Conservation (phyloP, 1,140 invertebrate species). For the Atta colombica region DNA sequence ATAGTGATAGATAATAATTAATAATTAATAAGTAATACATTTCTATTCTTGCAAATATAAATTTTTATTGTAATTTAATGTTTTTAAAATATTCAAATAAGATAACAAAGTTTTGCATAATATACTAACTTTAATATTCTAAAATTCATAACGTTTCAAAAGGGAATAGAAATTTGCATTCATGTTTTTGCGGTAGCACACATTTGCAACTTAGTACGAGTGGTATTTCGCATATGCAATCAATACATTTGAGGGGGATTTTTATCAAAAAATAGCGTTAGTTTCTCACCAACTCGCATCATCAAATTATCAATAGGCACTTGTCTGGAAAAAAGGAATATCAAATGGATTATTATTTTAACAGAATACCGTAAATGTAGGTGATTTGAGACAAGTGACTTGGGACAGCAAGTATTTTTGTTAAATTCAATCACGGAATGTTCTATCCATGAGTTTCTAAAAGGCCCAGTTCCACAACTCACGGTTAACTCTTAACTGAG, state of each 20-base stretch:
- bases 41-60: constrained; percentile 11
- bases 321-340: constrained; percentile 19
- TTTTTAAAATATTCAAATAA: background rate
- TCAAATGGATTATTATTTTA: background rate
- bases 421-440: no score
- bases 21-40: constrained; percentile 1
- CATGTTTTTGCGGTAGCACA: no score
- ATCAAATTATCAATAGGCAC: constrained; percentile 74
- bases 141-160: background rate
- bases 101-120: background rate
- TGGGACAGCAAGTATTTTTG: no score
- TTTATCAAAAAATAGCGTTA: constrained; percentile 60
- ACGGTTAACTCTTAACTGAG: no score
- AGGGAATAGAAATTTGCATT: background rate
- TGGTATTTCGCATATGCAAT: constrained; percentile 79
- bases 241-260: constrained; percentile 61
- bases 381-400: no score
- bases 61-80: background rate
- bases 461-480: no score
- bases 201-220: constrained; percentile 51
- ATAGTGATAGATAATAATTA: background rate
- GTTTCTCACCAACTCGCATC: constrained; percentile 77
- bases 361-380: background rate
- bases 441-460: no score
- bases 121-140: background rate